A percentile compares a stretch with the other conserved stretches of the same genome.
Evolutionary conservation across 2,888 invertebrate species (phyloP).

Genomic region (Hyposoter dolosus): DNA sequence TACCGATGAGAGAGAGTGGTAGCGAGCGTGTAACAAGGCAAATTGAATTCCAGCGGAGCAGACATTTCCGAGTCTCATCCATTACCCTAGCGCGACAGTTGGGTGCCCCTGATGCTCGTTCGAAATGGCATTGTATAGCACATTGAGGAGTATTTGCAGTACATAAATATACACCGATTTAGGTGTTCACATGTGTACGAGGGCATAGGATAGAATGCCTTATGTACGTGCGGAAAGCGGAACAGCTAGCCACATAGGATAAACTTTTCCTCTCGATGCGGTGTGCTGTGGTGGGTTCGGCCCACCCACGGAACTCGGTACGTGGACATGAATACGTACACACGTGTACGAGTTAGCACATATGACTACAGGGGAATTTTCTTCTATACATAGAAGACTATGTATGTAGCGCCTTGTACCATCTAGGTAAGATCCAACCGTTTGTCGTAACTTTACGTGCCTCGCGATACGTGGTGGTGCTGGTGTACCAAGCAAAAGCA

Average conservation of each 20-base stretch:
- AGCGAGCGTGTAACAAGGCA: conserved; percentile 57
- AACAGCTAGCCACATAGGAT: conserved; percentile 59
- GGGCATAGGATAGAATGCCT: conserved; percentile 31
- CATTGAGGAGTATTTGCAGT: conserved; percentile 28
- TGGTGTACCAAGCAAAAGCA: conserved; percentile 52
- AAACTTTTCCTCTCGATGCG: conserved; percentile 66
- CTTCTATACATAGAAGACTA: not conserved
- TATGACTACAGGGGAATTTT: conserved; percentile 32
- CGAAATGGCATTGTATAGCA: conserved; percentile 63
- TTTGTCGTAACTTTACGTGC: conserved; percentile 54
- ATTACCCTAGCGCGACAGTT: conserved; percentile 66
- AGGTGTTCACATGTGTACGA: conserved; percentile 10
- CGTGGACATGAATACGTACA: conserved; percentile 12
- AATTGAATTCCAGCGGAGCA: conserved; percentile 65
- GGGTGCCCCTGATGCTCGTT: conserved; percentile 66
- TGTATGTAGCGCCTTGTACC: not conserved
- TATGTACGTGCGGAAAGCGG: conserved; percentile 62
- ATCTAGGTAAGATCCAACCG: conserved; percentile 54
- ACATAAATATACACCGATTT: conserved; percentile 12
- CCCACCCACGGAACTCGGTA: conserved; percentile 52
- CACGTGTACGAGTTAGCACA: conserved; percentile 30
- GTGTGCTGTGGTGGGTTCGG: conserved; percentile 25
- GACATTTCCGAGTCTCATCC: conserved; percentile 69
- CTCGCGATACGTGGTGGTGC: conserved; percentile 36
- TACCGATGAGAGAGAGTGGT: conserved; percentile 40